phyloP scores from a whole-genome alignment of 2,113 vertebrate species.

The Xerus inauris region DNA sequence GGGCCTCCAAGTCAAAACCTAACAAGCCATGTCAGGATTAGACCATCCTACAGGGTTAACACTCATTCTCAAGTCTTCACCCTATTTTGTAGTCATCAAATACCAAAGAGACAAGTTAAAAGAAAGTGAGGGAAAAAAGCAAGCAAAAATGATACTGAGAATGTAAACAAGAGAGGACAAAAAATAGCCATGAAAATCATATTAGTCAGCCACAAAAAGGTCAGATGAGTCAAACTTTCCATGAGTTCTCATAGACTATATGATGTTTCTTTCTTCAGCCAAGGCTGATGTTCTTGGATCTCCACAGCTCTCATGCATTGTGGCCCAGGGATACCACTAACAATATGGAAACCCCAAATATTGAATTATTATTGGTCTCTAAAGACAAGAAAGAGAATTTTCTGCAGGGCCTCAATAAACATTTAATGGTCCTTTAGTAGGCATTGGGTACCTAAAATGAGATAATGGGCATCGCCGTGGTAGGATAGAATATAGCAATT shows the following conservation, averaged over 20 bases:
- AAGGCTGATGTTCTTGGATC: constrained; percentile 36
- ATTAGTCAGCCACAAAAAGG: constrained; percentile 81
- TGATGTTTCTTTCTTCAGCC: constrained; percentile 51
- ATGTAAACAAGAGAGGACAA: constrained; percentile 84
- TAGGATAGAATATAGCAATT: constrained; percentile 9
- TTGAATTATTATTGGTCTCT: constrained; percentile 29
- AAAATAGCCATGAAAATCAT: constrained; percentile 81
- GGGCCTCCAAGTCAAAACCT: neutral
- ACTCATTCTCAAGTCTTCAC: neutral
- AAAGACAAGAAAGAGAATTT: neutral
- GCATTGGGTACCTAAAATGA: neutral
- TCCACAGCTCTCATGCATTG: neutral
- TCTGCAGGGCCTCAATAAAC: neutral
- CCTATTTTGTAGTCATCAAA: constrained; percentile 58
- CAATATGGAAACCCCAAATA: neutral
- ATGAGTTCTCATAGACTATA: constrained; percentile 79
- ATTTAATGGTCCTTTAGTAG: neutral
- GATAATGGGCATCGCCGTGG: neutral
- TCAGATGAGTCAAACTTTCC: constrained; percentile 82
- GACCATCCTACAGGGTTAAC: neutral
- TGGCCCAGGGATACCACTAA: neutral
- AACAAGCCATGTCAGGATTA: neutral
- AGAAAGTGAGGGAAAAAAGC: constrained; percentile 70
- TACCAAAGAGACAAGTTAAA: constrained; percentile 68
- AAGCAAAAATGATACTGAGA: constrained; percentile 67